Conservation (phyloP, 2,113 vertebrate genomes). For the Indicator maculatus region DNA sequence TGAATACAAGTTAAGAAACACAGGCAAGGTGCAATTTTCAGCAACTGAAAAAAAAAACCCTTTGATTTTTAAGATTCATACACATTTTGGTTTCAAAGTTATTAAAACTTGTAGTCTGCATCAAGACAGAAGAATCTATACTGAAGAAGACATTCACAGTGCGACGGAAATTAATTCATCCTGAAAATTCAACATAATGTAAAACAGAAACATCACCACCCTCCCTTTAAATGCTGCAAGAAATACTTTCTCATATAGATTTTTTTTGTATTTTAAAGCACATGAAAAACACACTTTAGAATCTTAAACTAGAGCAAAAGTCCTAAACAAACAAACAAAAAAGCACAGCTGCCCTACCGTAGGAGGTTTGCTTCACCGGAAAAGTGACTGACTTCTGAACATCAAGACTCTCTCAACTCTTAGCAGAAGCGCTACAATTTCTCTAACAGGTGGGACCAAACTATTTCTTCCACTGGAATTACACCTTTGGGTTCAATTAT, state of each 20-base stretch:
- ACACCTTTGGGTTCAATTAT: background rate
- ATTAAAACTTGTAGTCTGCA: background rate
- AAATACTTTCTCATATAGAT: background rate
- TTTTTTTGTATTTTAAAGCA: slow-evolving; percentile 5
- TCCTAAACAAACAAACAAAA: background rate
- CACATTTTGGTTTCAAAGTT: background rate
- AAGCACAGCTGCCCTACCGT: background rate
- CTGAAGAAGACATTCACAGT: background rate
- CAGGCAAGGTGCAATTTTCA: background rate
- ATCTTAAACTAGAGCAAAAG: background rate
- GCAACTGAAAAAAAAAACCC: background rate
- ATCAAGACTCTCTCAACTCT: background rate
- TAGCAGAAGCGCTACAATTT: background rate
- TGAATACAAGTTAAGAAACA: background rate
- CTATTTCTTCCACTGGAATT: background rate
- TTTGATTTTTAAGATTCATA: background rate
- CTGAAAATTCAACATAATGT: background rate
- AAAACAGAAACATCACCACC: background rate
- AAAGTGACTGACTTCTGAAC: background rate
- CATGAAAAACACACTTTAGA: background rate
- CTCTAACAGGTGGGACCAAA: background rate
- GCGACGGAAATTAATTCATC: background rate
- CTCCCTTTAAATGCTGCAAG: background rate
- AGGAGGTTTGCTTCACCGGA: background rate
- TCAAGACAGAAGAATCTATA: background rate